Base-by-base conservation (phyloP, 2,113 vertebrate species). In the Plestiodon gilberti region DNA sequence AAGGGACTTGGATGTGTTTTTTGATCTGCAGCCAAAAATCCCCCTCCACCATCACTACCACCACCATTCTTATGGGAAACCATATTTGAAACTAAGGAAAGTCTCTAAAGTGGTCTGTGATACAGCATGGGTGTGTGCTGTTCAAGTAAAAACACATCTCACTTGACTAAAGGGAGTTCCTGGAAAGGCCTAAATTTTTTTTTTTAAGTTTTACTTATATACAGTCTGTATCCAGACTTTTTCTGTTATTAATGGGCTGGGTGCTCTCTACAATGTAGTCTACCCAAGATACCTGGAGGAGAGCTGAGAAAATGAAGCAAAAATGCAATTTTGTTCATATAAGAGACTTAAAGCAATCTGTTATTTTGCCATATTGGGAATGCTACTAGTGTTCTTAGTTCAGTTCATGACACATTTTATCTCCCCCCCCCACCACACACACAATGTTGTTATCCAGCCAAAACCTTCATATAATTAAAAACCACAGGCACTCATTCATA, bases 381-480 rank as follows among this genome's bases (percentile, higher is more conserved):
- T 76, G 90, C 84, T 84, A 65, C 71, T 35, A 65, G 59, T 57
- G 33, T 75, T 81, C 59, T 81, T 74, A 55, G 59, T 81, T 86
- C 78, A 86, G 57, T 30, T 75, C 70, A 87, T 81, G 40, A 78
- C 6, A 75, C 59, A 85, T 88, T 92, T 90, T 89, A n/a, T 83
- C 88, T n/a, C 89, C 92, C 89, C 89, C 92, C 89, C 70, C 83
- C 48, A 75, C 65, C 85, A 81, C 85, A 86, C 78, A 74, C 85
- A 78, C 17, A 59, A 76, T 62, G 35, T 0, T 18, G 87, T 84
- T 93, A 79, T 86, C 78, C 61, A 88, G 89, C 74, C 57, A 78
- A 89, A 93, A 33, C 78, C 69, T 93, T 93, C 38, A 20, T 93
- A 87, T 93, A 93, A 92, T 89, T 93, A 90, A 94, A 94, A 91